Conservation (phyloP, 92 coral and sea anemone species). For the Palythoa grandis region DNA sequence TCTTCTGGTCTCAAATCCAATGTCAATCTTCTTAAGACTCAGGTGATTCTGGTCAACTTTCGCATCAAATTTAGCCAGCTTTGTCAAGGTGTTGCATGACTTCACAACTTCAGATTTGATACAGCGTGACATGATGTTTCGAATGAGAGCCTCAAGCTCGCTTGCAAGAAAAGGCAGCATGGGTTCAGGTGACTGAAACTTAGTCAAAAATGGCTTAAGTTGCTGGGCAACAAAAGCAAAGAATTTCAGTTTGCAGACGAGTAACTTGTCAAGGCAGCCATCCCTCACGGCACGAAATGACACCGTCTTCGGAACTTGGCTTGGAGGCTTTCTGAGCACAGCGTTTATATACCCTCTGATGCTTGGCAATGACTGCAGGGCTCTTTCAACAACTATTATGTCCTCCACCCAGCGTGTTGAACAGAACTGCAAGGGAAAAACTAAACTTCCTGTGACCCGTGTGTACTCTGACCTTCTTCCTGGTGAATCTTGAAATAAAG, state of each 20-base stretch:
- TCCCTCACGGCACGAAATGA: slow-evolving; percentile 7
- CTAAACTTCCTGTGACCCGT: slow-evolving; percentile 32
- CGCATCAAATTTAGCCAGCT: slow-evolving; percentile 20
- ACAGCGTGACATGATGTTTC: slow-evolving; percentile 38
- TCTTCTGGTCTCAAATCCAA: slow-evolving; percentile 37
- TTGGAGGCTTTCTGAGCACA: slow-evolving; percentile 16
- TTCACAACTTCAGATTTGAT: slow-evolving; percentile 26
- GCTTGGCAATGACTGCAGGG: slow-evolving; percentile 31
- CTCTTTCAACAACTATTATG: slow-evolving; percentile 18
- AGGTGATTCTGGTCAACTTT: slow-evolving; percentile 20
- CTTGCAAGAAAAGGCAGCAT: slow-evolving; percentile 35
- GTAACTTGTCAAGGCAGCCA: slow-evolving; percentile 34
- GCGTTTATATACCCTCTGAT: slow-evolving; percentile 2
- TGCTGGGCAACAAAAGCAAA: slow-evolving; percentile 41
- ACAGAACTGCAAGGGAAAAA: slow-evolving; percentile 27
- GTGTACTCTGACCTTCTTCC: slow-evolving; percentile 36
- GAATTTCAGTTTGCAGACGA: slow-evolving; percentile 34
- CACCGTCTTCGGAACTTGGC: slow-evolving; percentile 19
- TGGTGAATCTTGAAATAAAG: slow-evolving; percentile 21
- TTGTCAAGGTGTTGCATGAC: slow-evolving; percentile 39
- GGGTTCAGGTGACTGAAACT: slow-evolving; percentile 16
- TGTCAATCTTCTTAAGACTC: slow-evolving; percentile 21
- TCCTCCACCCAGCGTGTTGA: slow-evolving; percentile 23
- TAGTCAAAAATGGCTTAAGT: slow-evolving; percentile 18
- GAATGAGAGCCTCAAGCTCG: slow-evolving; percentile 40